A percentile compares a stretch with the other conserved stretches of the same genome.
Conservation (phyloP, 2,113 vertebrate genomes). For the Prochilodus magdalenae region DNA sequence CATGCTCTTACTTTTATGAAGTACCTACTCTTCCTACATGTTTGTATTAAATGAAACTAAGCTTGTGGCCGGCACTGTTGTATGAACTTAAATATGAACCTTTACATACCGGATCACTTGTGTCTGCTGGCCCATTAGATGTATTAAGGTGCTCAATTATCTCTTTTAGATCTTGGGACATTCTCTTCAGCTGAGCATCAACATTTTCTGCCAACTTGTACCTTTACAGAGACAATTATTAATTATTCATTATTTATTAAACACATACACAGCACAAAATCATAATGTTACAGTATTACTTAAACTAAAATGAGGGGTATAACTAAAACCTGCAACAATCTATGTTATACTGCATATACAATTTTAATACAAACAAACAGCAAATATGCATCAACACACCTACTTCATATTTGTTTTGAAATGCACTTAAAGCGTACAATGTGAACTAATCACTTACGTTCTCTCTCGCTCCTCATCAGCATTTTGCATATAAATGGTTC, state of each 20-base stretch:
- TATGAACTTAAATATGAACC: neutral
- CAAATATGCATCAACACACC: neutral
- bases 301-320: neutral
- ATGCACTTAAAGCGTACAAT: neutral
- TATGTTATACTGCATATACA: no score
- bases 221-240: conserved; percentile 60
- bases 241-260: no score
- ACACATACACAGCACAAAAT: neutral
- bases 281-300: no score
- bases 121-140: conserved; percentile 79
- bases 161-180: conserved; percentile 93
- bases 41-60: no score
- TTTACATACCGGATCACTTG: conserved; percentile 81
- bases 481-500: conserved; percentile 97
- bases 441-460: conserved; percentile 74
- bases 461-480: conserved; percentile 94
- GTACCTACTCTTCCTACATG: no score
- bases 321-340: no score
- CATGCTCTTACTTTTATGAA: no score
- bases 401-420: neutral
- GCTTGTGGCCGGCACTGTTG: no score
- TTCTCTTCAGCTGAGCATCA: conserved; percentile 87
- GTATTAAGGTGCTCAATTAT: conserved; percentile 89
- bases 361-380: neutral
- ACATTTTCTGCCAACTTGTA: conserved; percentile 92